Evolutionary conservation across 2,797 vertebrate species (phyloP).

Genomic region (Tokudaia tokunoshimensis): DNA sequence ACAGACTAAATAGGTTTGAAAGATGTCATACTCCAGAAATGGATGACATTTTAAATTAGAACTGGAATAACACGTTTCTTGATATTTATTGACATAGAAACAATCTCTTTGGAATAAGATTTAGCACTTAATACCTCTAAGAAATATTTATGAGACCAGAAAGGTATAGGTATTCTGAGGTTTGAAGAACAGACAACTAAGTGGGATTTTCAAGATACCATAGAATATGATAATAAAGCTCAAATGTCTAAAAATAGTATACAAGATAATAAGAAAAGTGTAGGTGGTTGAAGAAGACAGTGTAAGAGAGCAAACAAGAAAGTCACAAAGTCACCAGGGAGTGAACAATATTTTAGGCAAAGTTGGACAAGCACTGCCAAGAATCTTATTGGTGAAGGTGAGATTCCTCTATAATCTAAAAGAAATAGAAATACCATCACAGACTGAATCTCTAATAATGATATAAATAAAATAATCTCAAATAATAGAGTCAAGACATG

Average conservation of each 20-base stretch:
- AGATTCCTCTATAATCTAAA: neutral
- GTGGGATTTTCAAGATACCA: neutral
- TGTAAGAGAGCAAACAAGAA: neutral
- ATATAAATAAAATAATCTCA: neutral
- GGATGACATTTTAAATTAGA: neutral
- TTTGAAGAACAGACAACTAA: neutral
- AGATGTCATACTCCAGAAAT: neutral
- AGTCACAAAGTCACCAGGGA: neutral
- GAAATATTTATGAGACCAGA: neutral
- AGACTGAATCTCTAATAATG: neutral
- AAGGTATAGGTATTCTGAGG: neutral
- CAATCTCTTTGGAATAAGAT: neutral
- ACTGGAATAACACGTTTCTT: neutral
- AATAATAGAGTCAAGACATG: neutral
- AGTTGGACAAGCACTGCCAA: neutral
- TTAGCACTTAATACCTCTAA: neutral
- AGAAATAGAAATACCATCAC: neutral
- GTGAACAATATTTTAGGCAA: neutral
- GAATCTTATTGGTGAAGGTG: accelerated
- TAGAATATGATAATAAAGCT: neutral
- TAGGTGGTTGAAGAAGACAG: neutral
- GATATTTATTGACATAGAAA: neutral
- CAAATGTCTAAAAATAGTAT: neutral
- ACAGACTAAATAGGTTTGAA: neutral
- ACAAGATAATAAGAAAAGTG: neutral